A percentile compares a stretch with the other conserved stretches of the same genome.
Conservation (phyloP, 2,113 vertebrate species). For the Edolisoma coerulescens region DNA sequence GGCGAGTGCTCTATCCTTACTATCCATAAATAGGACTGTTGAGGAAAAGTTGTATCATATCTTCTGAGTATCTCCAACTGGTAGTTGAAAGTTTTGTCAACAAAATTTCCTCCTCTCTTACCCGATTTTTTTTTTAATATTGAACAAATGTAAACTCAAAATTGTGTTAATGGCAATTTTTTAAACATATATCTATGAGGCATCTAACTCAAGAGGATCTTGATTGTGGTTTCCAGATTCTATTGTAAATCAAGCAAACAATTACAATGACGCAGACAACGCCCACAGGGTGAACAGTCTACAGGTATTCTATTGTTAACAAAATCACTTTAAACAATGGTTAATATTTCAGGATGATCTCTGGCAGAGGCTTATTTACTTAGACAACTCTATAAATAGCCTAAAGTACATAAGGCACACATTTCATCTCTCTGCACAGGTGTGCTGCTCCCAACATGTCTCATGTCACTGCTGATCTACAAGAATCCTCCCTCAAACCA, state of each 20-base stretch:
- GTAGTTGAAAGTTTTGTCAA: neutral
- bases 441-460: neutral
- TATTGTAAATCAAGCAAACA: constrained; percentile 9
- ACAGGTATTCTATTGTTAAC: constrained; percentile 34
- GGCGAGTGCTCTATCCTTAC: neutral
- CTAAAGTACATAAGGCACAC: neutral
- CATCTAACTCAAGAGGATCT: constrained; percentile 10
- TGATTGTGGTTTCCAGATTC: neutral
- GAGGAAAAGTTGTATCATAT: neutral
- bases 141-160: neutral
- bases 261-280: neutral
- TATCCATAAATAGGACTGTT: neutral
- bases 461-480: neutral
- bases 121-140: neutral
- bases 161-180: neutral
- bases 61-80: neutral
- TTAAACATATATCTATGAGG: neutral
- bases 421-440: neutral
- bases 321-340: constrained; percentile 4
- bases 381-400: neutral
- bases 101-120: neutral
- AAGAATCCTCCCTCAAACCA: neutral
- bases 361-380: neutral
- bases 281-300: neutral
- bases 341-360: constrained; percentile 4